Evolutionary conservation across 2,797 vertebrate genomes (phyloP), one percentile per base, ranked within the genome.

Genomic region (Cheirogaleus major): DNA sequence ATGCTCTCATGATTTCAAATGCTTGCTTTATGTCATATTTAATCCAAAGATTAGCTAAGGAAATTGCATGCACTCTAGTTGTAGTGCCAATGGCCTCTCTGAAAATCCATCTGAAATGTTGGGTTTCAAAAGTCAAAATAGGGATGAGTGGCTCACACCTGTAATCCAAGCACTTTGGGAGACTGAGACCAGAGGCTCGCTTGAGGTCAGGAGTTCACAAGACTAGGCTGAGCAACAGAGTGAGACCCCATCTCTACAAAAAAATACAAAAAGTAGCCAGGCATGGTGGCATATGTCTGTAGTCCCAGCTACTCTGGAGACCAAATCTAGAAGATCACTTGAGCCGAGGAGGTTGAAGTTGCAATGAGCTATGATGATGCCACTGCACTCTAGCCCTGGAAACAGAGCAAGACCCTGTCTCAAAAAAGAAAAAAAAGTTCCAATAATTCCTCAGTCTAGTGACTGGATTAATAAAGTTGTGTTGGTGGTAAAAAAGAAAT

Each of bases 401-500:
- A n/a, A 65, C 32, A 18, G 63, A 65, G 32, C 15, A 65, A 65
- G 63, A 18, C 63, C 7, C 63, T 65, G 7, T n/a, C 32, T 65
- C 61, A 63, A n/a, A n/a, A 65, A 65, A n/a, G 7, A 18, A 65
- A 65, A 65, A 69, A 9, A 57, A 73, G 12, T 48, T 85, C 17
- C 82, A 93, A 86, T 91, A 84, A 85, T 96, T 96, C 85, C 59
- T 90, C 75, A 0, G 84, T 90, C 57, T 70, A 73, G 67, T 93
- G 61, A 97, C 18, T 70, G 27, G 3, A 65, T 78, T 38, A 73
- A 81, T 81, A 25, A 82, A 73, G 35, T 67, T 86, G 11, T 25
- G 3, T 22, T 92, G 30, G 35, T 67, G 11, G 7, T 81, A 81
- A 80, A 95, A 90, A 86, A 9, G 67, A 93, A 65, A 30, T 30